Percentiles rank a stretch among this genome's conserved stretches.
Conservation (phyloP, 2,888 invertebrate species). For the Sesamia inferens region DNA sequence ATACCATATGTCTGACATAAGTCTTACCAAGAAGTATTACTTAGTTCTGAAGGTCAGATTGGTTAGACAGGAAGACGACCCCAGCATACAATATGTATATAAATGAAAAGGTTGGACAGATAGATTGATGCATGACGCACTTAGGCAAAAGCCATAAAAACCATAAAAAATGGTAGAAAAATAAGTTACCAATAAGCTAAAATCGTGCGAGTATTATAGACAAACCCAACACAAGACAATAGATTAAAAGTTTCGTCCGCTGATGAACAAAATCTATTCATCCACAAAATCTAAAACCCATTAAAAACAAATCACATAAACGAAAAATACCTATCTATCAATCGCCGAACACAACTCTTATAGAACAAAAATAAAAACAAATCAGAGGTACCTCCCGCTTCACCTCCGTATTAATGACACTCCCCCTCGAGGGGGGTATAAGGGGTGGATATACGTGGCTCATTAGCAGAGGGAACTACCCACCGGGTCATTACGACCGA, state of each 20-base stretch:
- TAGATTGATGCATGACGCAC: too few relatives aligned
- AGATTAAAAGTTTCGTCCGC: neutral
- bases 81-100: too few relatives aligned
- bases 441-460: constrained; percentile 69
- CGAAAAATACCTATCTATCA: constrained; percentile 30
- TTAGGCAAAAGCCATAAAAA: too few relatives aligned
- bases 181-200: too few relatives aligned
- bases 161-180: too few relatives aligned
- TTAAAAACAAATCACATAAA: constrained; percentile 34
- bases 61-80: too few relatives aligned
- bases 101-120: too few relatives aligned
- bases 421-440: constrained; percentile 41
- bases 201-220: too few relatives aligned
- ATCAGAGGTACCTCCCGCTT: constrained; percentile 62
- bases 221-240: too few relatives aligned
- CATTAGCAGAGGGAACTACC: constrained; percentile 75
- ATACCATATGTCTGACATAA: too few relatives aligned
- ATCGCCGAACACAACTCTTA: constrained; percentile 32
- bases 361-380: constrained; percentile 64
- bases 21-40: too few relatives aligned
- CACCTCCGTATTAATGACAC: constrained; percentile 69
- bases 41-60: too few relatives aligned
- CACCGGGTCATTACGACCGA: constrained; percentile 70
- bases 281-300: neutral
- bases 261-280: neutral